A percentile compares a stretch with the other conserved stretches of the same genome.
Evolutionary conservation across 37 sponge, comb jelly and placozoan species (phyloP).

Genomic region (Cliona cf. orientalis): DNA sequence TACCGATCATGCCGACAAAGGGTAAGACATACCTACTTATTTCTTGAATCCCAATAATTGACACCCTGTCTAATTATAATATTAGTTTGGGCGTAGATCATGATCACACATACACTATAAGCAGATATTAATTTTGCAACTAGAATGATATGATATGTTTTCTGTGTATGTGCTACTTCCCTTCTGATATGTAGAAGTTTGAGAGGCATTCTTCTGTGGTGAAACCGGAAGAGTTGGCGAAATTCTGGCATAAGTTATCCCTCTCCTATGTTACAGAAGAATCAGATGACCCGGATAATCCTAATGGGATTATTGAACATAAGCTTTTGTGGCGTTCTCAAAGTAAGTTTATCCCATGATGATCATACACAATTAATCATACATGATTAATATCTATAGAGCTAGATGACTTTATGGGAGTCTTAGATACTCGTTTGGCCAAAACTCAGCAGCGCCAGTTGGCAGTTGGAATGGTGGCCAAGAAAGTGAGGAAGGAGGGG

Average conservation of each 20-base stretch:
- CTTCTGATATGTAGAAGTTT: conserved; percentile 9
- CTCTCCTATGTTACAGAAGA: neutral
- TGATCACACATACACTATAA: no score
- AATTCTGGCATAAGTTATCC: neutral
- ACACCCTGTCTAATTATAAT: neutral
- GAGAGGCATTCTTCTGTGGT: neutral
- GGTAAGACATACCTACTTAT: neutral
- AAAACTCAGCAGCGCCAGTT: neutral
- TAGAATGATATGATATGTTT: no score
- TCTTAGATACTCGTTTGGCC: neutral
- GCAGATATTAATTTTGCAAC: no score
- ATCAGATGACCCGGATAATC: conserved; percentile 11
- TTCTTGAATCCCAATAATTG: neutral
- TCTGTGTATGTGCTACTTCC: no score
- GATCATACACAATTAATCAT: neutral
- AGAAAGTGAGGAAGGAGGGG: neutral
- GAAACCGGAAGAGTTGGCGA: neutral
- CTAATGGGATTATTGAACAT: conserved; percentile 6
- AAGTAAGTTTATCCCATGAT: neutral
- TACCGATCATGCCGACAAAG: neutral
- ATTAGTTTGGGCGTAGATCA: no score
- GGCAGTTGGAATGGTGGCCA: neutral
- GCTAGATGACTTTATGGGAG: neutral
- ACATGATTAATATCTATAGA: neutral
- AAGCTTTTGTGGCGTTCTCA: neutral